Conservation (phyloP, 2,888 invertebrate genomes). For the Nymphalis urticae region DNA sequence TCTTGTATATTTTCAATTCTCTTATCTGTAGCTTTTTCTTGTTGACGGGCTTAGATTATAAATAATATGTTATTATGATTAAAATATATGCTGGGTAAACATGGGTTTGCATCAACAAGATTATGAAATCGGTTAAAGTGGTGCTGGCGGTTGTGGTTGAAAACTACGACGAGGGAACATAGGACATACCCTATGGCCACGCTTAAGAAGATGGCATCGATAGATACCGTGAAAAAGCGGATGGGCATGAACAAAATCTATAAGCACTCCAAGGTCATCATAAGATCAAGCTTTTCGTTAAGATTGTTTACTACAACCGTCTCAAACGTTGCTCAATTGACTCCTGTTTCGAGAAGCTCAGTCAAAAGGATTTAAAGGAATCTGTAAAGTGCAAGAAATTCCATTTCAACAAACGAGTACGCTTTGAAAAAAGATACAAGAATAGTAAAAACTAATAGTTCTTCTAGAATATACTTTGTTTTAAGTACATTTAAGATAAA, state of each 20-base stretch:
- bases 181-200: constrained; percentile 98
- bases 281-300: constrained; percentile 99
- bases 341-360: constrained; percentile 94
- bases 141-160: constrained; percentile 98
- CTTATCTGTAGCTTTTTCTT: constrained; percentile 64
- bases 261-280: constrained; percentile 98
- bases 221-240: constrained; percentile 96
- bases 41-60: constrained; percentile 74
- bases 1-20: background rate
- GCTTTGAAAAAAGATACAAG: constrained; percentile 98
- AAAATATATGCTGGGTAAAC: constrained; percentile 60
- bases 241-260: constrained; percentile 98
- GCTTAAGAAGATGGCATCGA: constrained; percentile 99
- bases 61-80: too few relatives aligned
- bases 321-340: constrained; percentile 98
- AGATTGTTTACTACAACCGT: constrained; percentile 86
- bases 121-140: constrained; percentile 99
- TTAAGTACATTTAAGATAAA: constrained; percentile 83
- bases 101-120: constrained; percentile 99
- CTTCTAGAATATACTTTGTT: constrained; percentile 98
- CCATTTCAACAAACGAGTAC: constrained; percentile 95
- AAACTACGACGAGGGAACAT: constrained; percentile 97
- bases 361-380: constrained; percentile 96
- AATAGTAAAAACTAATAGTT: constrained; percentile 99
- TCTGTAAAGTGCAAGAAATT: constrained; percentile 98